A percentile compares a stretch with the other conserved stretches of the same genome.
Conservation (phyloP, 2,113 vertebrate genomes). For the Aspidoscelis tigris region DNA sequence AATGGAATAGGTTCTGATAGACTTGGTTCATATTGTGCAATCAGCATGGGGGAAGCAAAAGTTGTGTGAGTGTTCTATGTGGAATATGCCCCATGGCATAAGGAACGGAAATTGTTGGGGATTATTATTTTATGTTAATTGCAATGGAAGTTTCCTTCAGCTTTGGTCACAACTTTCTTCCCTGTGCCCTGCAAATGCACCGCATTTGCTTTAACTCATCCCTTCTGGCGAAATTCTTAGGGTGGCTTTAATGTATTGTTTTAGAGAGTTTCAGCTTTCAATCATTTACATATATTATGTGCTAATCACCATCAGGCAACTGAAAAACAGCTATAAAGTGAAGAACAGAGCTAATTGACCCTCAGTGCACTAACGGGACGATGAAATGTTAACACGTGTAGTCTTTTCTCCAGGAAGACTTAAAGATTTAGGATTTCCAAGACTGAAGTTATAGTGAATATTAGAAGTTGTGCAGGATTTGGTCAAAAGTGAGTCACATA, state of each 20-base stretch:
- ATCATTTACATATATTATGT: constrained; percentile 70
- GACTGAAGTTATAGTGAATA: constrained; percentile 49
- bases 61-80: not conserved
- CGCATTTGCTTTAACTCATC: constrained; percentile 31
- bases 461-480: not conserved
- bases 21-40: too few species aligned
- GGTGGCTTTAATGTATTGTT: constrained; percentile 56
- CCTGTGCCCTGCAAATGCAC: constrained; percentile 38
- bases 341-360: constrained; percentile 59
- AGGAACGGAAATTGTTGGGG: not conserved
- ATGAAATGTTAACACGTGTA: constrained; percentile 57
- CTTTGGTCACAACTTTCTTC: constrained; percentile 38
- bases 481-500: not conserved
- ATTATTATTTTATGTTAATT: not conserved
- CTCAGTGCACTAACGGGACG: constrained; percentile 46
- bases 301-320: constrained; percentile 51
- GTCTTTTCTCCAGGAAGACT: constrained; percentile 66
- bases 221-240: constrained; percentile 32
- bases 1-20: not conserved
- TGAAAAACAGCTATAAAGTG: constrained; percentile 30
- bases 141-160: not conserved
- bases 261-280: constrained; percentile 53
- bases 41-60: not conserved
- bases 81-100: not conserved
- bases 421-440: constrained; percentile 63